A percentile compares a stretch with the other conserved stretches of the same genome.
Evolutionary conservation across 2,888 invertebrate genomes (phyloP).

Genomic region (Dicranocentrus wangi): DNA sequence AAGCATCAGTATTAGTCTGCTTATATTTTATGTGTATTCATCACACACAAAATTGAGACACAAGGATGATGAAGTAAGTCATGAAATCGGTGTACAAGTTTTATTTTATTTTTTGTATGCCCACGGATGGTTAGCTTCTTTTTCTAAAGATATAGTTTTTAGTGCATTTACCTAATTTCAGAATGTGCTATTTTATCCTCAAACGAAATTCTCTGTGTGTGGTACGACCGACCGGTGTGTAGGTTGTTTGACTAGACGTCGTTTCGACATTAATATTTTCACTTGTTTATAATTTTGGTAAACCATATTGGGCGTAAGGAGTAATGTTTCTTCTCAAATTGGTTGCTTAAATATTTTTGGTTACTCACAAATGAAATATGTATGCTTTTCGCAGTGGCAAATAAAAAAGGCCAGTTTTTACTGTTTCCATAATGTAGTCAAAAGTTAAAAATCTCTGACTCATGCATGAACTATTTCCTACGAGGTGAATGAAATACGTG

Average conservation of each 20-base stretch:
- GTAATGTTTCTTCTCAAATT: slow-evolving; percentile 55
- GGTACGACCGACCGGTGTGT: slow-evolving; percentile 41
- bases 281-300: slow-evolving; percentile 60
- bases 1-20: slow-evolving; percentile 14
- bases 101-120: slow-evolving; percentile 13
- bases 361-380: slow-evolving; percentile 28
- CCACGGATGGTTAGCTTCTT: slow-evolving; percentile 35
- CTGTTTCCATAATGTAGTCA: slow-evolving; percentile 35
- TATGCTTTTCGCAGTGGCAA: background rate
- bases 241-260: slow-evolving; percentile 61
- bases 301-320: slow-evolving; percentile 48
- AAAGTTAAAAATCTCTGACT: slow-evolving; percentile 55
- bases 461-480: slow-evolving; percentile 55
- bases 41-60: background rate
- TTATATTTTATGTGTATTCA: background rate
- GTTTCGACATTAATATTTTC: slow-evolving; percentile 63
- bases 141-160: slow-evolving; percentile 7
- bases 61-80: slow-evolving; percentile 9
- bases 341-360: slow-evolving; percentile 46
- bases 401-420: slow-evolving; percentile 20
- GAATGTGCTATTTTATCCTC: background rate
- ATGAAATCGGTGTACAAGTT: slow-evolving; percentile 39
- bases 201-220: background rate
- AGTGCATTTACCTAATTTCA: slow-evolving; percentile 23
- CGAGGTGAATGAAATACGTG: slow-evolving; percentile 55